These are phyloP conservation scores for Xiphophorus birchmanni DNA, from an alignment of 2,797 vertebrate genomes.

Conservation along the genomic window DNA sequence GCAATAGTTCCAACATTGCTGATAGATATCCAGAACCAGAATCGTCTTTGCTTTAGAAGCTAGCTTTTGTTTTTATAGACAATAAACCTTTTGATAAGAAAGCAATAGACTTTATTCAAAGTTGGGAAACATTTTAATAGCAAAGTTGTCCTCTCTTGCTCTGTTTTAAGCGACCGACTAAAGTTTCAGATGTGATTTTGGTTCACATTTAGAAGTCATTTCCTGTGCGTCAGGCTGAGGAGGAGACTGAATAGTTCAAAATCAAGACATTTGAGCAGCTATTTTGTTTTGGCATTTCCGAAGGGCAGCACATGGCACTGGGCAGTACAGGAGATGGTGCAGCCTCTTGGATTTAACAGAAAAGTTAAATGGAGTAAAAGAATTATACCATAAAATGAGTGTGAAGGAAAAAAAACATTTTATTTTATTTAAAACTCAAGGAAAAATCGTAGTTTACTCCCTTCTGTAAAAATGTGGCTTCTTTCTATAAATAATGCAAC, in stretches of 20 bases:
- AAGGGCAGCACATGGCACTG: not conserved
- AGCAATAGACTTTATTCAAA: not conserved
- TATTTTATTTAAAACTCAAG: not conserved
- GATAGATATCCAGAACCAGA: not conserved
- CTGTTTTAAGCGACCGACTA: not conserved
- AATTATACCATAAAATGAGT: not conserved
- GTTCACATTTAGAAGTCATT: not conserved
- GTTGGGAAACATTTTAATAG: not conserved
- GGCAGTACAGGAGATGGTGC: not conserved
- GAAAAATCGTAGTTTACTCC: not conserved
- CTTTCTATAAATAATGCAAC: not conserved
- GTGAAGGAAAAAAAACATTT: not conserved
- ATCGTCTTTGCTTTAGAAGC: not conserved
- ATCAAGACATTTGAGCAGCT: not conserved
- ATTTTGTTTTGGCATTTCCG: not conserved
- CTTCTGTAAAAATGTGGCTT: not conserved
- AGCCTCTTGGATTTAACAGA: not conserved
- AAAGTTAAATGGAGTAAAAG: not conserved
- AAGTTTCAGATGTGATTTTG: not conserved
- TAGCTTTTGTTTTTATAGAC: not conserved
- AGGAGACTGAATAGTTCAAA: not conserved
- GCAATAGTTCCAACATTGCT: too few species aligned
- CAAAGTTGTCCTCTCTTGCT: not conserved
- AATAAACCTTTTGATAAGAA: not conserved
- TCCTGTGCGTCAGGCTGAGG: not conserved